These are phyloP conservation scores for Glyptemys insculpta DNA, from an alignment of 2,797 vertebrate species.

Conservation along the genomic window DNA sequence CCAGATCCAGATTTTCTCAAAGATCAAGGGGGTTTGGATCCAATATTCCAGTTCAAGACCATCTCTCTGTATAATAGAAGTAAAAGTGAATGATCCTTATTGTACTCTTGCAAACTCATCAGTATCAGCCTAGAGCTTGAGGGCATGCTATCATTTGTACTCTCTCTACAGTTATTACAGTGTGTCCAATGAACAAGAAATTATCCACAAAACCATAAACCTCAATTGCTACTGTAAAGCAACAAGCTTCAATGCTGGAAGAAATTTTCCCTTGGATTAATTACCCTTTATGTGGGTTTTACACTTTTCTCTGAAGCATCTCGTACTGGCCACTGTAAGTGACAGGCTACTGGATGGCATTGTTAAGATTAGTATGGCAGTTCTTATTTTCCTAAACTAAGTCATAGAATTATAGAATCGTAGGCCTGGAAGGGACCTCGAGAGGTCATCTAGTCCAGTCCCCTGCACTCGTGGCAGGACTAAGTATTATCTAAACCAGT, in stretches of 20 bases:
- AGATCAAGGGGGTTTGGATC: neutral
- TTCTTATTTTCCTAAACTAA: neutral
- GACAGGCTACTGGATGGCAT: neutral
- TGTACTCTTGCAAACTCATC: neutral
- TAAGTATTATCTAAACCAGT: no score
- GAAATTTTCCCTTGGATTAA: neutral
- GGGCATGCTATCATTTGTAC: neutral
- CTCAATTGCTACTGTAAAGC: neutral
- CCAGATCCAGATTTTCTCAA: neutral
- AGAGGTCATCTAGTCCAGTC: no score
- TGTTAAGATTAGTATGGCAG: neutral
- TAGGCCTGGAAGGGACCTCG: no score
- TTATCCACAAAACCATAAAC: neutral
- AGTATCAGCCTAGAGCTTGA: neutral
- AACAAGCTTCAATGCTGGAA: neutral
- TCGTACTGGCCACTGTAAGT: neutral
- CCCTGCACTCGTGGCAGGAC: no score
- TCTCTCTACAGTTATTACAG: neutral
- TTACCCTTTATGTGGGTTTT: neutral
- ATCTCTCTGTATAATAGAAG: no score
- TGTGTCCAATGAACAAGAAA: neutral
- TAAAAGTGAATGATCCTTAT: no score
- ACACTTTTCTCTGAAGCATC: neutral
- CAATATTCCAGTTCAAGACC: no score
- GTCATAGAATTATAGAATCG: no score